phyloP scores from a whole-genome alignment of 2,113 vertebrate species.

The Barnardius zonarius region DNA sequence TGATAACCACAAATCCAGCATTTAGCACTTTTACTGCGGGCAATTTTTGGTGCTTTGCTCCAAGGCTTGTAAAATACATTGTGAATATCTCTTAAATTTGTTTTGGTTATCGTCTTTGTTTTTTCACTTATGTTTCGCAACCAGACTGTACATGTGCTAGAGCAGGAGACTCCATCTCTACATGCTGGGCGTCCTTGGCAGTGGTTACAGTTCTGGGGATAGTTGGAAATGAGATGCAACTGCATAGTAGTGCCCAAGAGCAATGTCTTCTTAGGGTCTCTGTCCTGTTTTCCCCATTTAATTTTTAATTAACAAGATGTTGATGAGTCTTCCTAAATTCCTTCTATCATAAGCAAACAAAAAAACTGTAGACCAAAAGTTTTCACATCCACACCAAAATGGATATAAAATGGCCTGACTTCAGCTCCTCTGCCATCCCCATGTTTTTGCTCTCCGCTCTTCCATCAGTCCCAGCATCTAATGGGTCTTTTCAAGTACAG shows the following conservation, averaged over 20 bases:
- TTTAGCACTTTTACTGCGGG: neutral
- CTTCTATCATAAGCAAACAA: fast-evolving
- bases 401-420: fast-evolving
- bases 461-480: neutral
- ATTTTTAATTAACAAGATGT: neutral
- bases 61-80: neutral
- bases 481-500: fast-evolving
- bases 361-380: neutral
- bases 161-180: neutral
- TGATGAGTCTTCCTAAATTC: neutral
- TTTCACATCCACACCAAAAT: neutral
- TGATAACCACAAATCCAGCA: neutral
- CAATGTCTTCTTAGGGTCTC: fast-evolving
- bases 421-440: neutral
- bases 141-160: neutral
- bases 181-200: fast-evolving
- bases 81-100: neutral
- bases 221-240: fast-evolving
- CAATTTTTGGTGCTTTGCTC: neutral
- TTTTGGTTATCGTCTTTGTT: neutral
- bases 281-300: neutral
- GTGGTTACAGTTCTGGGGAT: fast-evolving
- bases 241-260: neutral
- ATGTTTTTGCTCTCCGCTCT: fast-evolving
- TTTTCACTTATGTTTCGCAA: neutral